Evolutionary conservation across 2,888 invertebrate species (phyloP), one percentile per base, ranked within the genome.

Genomic region (Caenorhabditis plicata): DNA sequence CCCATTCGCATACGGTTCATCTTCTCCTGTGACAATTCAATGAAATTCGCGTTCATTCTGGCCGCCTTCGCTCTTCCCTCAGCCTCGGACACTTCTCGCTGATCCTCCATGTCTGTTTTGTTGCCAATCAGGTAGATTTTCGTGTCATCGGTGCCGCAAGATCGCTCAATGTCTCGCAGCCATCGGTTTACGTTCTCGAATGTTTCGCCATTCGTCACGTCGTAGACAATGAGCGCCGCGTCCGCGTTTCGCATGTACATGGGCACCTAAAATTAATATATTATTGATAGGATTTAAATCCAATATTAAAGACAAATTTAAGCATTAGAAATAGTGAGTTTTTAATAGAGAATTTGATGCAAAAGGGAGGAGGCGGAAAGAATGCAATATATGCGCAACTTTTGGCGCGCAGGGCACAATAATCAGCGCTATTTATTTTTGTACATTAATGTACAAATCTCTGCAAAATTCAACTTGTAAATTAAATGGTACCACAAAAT

Each of bases 241-340:
- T 63, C 64, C 13, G 74, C 73, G 33, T 73, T 74, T 25, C 74
- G 52, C 68, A 74, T 70, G 44, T 75, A 74, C 75, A 75, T 73
- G 26, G 75, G 74, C n/a, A n/a, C n/a, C n/a, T n/a, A n/a, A n/a
- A n/a, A n/a, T n/a, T n/a, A n/a, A 22, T n/a, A n/a, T n/a, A n/a
- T n/a, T n/a, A n/a, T n/a, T n/a, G n/a, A n/a, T n/a, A n/a, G n/a
- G n/a, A n/a, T n/a, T n/a, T n/a, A n/a, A n/a, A n/a, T n/a, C n/a
- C n/a, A n/a, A n/a, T n/a, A n/a, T n/a, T n/a, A 13, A 22, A n/a
- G 44, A 13, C n/a, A n/a, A n/a, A n/a, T n/a, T n/a, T n/a, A n/a
- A n/a, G n/a, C n/a, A n/a, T n/a, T n/a, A n/a, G n/a, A n/a, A n/a
- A n/a, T n/a, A n/a, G n/a, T n/a, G n/a, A n/a, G n/a, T n/a, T n/a